Percentiles rank a stretch among this genome's conserved stretches.
Conservation (phyloP, 2,113 vertebrate species). For the Narcine bancroftii region DNA sequence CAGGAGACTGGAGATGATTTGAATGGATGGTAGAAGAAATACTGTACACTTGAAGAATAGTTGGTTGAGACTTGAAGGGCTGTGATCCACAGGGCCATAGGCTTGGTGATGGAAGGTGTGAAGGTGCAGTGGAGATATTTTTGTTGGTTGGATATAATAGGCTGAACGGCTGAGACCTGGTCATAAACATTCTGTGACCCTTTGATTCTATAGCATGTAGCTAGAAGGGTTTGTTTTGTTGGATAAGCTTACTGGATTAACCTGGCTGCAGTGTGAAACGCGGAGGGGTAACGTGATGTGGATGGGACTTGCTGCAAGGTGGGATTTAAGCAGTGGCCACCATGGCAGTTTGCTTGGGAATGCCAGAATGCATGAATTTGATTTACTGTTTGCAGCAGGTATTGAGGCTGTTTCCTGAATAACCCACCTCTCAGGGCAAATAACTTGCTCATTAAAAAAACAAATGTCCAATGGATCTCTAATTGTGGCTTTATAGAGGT, state of each 20-base stretch:
- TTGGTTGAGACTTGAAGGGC: too few relatives aligned
- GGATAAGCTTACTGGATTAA: neutral
- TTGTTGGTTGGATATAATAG: neutral
- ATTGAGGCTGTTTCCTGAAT: neutral
- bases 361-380: neutral
- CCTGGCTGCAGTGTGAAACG: neutral
- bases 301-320: neutral
- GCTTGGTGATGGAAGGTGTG: too few relatives aligned
- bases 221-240: neutral
- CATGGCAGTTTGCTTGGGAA: neutral
- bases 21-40: too few relatives aligned
- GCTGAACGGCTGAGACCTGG: neutral
- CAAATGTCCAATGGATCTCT: conserved; percentile 35
- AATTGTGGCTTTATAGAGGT: conserved; percentile 40
- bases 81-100: too few relatives aligned
- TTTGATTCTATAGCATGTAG: neutral
- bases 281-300: neutral
- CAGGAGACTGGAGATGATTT: too few relatives aligned
- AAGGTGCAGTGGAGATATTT: too few relatives aligned
- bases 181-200: too few relatives aligned
- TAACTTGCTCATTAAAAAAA: neutral
- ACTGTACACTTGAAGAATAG: too few relatives aligned
- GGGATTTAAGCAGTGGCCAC: neutral
- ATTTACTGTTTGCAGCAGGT: neutral
- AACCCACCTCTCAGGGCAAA: neutral